phyloP scores from a whole-genome alignment of 2,797 vertebrate genomes.

The Sebastes elongatus region DNA sequence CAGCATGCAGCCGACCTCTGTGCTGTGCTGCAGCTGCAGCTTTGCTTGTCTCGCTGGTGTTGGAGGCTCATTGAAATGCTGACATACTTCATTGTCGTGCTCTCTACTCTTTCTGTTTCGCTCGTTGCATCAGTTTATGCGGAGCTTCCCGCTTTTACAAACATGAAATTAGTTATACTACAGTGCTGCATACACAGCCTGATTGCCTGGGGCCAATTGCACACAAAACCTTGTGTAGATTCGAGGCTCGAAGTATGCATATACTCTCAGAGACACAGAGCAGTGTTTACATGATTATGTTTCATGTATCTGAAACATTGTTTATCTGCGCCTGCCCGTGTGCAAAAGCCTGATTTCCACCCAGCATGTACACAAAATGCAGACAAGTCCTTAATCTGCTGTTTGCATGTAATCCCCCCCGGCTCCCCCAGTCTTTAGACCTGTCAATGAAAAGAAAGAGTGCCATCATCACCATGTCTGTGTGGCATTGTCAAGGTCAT shows the following conservation, averaged over 20 bases:
- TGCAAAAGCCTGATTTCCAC: not conserved
- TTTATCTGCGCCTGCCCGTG: not conserved
- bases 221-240: not conserved
- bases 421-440: not conserved
- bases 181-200: not conserved
- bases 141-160: not conserved
- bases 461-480: not conserved
- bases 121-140: conserved; percentile 9
- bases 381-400: not conserved
- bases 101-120: not conserved
- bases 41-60: not conserved
- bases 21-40: not conserved
- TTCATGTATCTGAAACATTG: not conserved
- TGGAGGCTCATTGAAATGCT: not conserved
- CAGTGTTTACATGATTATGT: not conserved
- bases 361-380: not conserved
- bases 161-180: not conserved
- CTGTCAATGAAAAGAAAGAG: not conserved
- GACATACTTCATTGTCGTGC: not conserved
- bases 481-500: not conserved
- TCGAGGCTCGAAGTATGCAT: not conserved
- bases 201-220: not conserved
- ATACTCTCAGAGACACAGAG: not conserved
- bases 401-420: not conserved
- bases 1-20: not conserved